Conservation (phyloP, 2,797 vertebrate genomes). For the Spinus pinus region DNA sequence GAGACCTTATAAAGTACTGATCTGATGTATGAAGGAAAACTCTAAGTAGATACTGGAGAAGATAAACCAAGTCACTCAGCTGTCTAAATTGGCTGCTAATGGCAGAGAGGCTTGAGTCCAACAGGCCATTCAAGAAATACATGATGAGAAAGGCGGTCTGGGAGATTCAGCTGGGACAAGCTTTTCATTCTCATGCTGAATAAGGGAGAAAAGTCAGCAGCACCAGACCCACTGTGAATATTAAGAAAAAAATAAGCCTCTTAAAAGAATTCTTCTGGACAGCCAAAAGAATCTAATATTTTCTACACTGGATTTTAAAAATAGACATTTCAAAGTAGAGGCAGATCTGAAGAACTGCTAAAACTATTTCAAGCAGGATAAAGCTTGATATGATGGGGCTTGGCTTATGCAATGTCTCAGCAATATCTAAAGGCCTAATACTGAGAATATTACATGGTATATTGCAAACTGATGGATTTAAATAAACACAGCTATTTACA, state of each 20-base stretch:
- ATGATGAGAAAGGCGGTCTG: neutral
- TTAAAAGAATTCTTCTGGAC: constrained; percentile 27
- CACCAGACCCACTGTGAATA: neutral
- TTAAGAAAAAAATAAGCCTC: neutral
- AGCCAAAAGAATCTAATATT: constrained; percentile 7
- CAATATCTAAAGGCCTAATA: neutral
- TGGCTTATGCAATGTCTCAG: neutral
- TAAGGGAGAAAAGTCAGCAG: neutral
- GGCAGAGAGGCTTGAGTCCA: neutral
- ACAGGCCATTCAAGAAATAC: neutral
- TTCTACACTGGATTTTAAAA: constrained; percentile 36
- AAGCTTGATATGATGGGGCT: constrained; percentile 1
- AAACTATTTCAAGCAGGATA: constrained; percentile 22
- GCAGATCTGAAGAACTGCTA: constrained; percentile 18
- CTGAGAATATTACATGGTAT: constrained; percentile 5
- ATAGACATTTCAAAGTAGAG: constrained; percentile 12
- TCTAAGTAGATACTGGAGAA: neutral
- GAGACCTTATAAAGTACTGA: neutral
- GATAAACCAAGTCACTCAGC: neutral
- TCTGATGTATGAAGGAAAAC: neutral
- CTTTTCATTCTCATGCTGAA: neutral
- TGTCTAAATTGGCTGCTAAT: neutral
- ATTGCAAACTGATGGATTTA: neutral
- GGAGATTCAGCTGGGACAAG: neutral
- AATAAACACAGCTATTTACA: constrained; percentile 16